Percentiles rank a stretch among this genome's conserved stretches.
Evolutionary conservation across 1,140 invertebrate genomes (phyloP).

Genomic region (Drosophila lowei): DNA sequence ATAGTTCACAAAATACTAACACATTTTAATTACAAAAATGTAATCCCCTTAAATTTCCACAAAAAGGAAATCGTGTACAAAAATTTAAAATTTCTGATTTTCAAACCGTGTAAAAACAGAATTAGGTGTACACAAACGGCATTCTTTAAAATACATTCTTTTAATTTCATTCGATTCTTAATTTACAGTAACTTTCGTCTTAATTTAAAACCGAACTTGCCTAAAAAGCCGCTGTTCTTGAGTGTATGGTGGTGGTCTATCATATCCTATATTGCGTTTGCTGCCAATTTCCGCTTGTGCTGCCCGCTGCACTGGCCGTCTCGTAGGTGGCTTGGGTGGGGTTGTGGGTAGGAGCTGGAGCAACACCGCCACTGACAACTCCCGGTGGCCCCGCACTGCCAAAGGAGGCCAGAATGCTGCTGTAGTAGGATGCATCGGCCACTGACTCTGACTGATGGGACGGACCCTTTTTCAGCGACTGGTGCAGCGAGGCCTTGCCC

Average conservation of each 20-base stretch:
- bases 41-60: no score
- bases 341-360: conserved; percentile 4
- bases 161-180: conserved; percentile 22
- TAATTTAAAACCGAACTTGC: conserved; percentile 38
- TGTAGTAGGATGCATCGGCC: conserved; percentile 80
- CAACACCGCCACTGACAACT: conserved; percentile 11
- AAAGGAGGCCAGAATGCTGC: conserved; percentile 76
- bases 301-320: conserved; percentile 25
- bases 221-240: conserved; percentile 25
- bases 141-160: conserved; percentile 8
- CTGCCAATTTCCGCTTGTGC: conserved; percentile 50
- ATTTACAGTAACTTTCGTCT: conserved; percentile 44
- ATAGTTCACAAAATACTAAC: no score
- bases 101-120: background rate
- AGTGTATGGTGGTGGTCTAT: background rate
- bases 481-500: conserved; percentile 74
- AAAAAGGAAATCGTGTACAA: no score
- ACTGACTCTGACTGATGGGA: conserved; percentile 72
- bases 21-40: no score
- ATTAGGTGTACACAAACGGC: no score
- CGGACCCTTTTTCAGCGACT: conserved; percentile 68
- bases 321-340: conserved; percentile 24
- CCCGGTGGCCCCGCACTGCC: conserved; percentile 42
- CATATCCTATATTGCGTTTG: conserved; percentile 67
- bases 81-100: background rate